phyloP scores from a whole-genome alignment of 2,888 invertebrate species.

The Diloba caeruleocephala region DNA sequence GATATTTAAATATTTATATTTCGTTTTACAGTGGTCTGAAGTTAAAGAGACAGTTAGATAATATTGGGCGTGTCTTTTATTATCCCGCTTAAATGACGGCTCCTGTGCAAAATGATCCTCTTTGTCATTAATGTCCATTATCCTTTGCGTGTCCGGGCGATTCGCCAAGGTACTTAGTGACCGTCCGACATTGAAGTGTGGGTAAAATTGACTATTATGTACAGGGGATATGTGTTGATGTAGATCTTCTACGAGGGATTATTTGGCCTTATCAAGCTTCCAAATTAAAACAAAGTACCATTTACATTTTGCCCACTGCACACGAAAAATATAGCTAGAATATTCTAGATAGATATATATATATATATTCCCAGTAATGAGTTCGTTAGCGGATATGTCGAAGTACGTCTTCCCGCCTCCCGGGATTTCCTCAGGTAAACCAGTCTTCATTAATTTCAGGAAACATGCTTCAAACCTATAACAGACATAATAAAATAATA shows the following conservation, averaged over 20 bases:
- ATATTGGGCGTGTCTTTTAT: constrained; percentile 16
- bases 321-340: constrained; percentile 4
- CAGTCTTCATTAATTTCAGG: constrained; percentile 48
- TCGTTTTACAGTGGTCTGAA: background rate
- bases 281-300: constrained; percentile 28
- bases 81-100: constrained; percentile 13
- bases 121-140: constrained; percentile 16
- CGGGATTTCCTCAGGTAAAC: constrained; percentile 30
- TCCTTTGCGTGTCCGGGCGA: constrained; percentile 27
- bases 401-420: constrained; percentile 37
- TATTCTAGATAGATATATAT: constrained; percentile 24
- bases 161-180: constrained; percentile 25
- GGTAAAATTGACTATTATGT: constrained; percentile 20
- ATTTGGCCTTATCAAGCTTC: constrained; percentile 25
- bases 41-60: background rate
- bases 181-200: constrained; percentile 35
- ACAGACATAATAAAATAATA: constrained; percentile 23
- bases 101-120: constrained; percentile 25
- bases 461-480: constrained; percentile 27
- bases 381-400: constrained; percentile 43
- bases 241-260: constrained; percentile 9
- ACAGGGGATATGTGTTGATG: constrained; percentile 15
- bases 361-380: constrained; percentile 47
- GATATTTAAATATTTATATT: background rate
- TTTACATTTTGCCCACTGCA: background rate